Evolutionary conservation across 2,888 invertebrate species (phyloP), one percentile per base, ranked within the genome.

Genomic region (Nymphalis urticae): DNA sequence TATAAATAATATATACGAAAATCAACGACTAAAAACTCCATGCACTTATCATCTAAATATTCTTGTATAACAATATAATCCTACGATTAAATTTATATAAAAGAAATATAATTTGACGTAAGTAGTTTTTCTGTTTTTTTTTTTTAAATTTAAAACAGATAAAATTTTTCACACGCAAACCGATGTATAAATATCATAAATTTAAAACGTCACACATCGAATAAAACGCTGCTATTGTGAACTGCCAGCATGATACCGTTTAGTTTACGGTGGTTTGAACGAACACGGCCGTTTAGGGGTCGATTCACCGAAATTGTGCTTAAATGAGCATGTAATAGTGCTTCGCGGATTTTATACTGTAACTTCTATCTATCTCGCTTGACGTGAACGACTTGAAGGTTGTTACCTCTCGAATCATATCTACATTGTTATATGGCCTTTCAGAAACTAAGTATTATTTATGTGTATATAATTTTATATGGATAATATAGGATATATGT

Each of bases 251-350:
- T n/a, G n/a, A 19, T 58, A 32, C 10, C 36, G 36, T 42, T 42
- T 19, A 42, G 19, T 66, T 66, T 54, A 70, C 63, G 70, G 72
- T 58, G 72, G 72, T 72, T 72, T 70, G 70, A 62, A 17, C 59
- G 67, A 54, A 62, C 36, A 42, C 67, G 72, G 60, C 47, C 48
- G 60, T 60, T 64, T 60, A 60, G 56, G 68, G 68, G 68, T 64
- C 61, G 64, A 64, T 61, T 64, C 68, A 56, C 60, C 48, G 63
- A 70, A 72, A 72, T 72, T 72, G 70, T 68, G 72, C 65, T 68
- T 59, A 72, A 72, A 70, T 70, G 67, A 70, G 59, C 76, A 71
- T 75, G 69, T 71, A 71, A 69, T 72, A 53, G 53, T 73, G 73
- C 72, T 71, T 64, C 61, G 68, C 32, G 24, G 21, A 68, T 64